Evolutionary conservation across 2,888 invertebrate genomes (phyloP), one percentile per base, ranked within the genome.

Genomic region (Lasioglossum malachurum): DNA sequence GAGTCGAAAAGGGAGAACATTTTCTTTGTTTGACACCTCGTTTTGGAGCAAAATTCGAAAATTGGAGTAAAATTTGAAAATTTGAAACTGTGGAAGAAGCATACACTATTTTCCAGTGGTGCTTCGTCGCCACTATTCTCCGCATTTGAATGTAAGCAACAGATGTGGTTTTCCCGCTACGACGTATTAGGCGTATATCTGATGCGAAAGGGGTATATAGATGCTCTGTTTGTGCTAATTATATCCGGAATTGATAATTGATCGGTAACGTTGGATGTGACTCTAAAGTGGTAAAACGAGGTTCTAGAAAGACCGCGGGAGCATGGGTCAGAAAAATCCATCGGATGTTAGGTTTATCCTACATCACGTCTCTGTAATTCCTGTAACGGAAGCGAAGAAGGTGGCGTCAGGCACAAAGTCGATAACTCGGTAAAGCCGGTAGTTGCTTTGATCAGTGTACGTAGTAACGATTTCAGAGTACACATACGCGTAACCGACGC

Each of bases 351-450:
- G n/a, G 38, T 71, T 71, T 71, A 71, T 71, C 41, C 38, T 78
- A 80, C 73, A 77, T 60, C 76, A 73, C 49, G 84, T 88, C 89
- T 91, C 90, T 92, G 93, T 35, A 93, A 93, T 94, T 83, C 91
- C 93, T 94, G 93, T 85, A 93, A 92, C 80, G 84, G 91, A 80
- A 86, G 80, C 82, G 77, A 81, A 87, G 86, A 83, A 88, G 89
- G 87, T 87, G 88, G 88, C 89, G 82, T 87, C 84, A 74, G 86
- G 78, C 77, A 82, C 79, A 92, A 93, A 93, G 95, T 94, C 94
- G 95, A 95, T 95, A 95, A 95, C 94, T 95, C 95, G 94, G 94
- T 95, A 95, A 94, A 88, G 94, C 93, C 88, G 94, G 94, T 93
- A 93, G 92, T 94, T 91, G 88, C 93, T 91, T 90, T 87, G 89